Evolutionary conservation across 2,888 invertebrate species (phyloP).

Genomic region (Lottia scabra): DNA sequence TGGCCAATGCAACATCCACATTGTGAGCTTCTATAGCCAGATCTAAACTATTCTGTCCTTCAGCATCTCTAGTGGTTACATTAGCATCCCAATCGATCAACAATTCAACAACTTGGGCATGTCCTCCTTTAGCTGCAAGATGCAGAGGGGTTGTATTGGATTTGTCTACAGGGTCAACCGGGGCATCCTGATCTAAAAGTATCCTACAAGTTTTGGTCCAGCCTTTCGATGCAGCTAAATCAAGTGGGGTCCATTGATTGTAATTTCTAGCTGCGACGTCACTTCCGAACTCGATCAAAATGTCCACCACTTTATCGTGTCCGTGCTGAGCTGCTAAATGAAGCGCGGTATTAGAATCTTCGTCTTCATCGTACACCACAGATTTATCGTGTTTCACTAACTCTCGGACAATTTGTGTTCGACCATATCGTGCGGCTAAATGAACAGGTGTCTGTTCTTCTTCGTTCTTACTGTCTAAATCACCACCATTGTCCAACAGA

Average conservation of each 20-base stretch:
- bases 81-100: slow-evolving; percentile 67
- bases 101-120: slow-evolving; percentile 66
- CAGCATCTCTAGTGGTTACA: slow-evolving; percentile 62
- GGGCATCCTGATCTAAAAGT: slow-evolving; percentile 67
- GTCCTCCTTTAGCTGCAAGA: slow-evolving; percentile 68
- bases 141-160: slow-evolving; percentile 71
- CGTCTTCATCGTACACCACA: slow-evolving; percentile 69
- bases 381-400: slow-evolving; percentile 61
- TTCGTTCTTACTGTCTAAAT: slow-evolving; percentile 70
- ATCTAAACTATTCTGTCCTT: slow-evolving; percentile 69
- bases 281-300: slow-evolving; percentile 69
- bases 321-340: slow-evolving; percentile 69
- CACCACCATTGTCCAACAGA: slow-evolving; percentile 67
- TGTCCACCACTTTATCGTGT: slow-evolving; percentile 65
- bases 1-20: slow-evolving; percentile 67
- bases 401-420: slow-evolving; percentile 65
- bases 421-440: slow-evolving; percentile 69
- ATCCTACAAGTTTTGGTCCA: slow-evolving; percentile 64
- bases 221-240: slow-evolving; percentile 70
- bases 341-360: slow-evolving; percentile 69
- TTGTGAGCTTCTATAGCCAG: slow-evolving; percentile 69
- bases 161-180: slow-evolving; percentile 70
- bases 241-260: slow-evolving; percentile 70
- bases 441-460: slow-evolving; percentile 71
- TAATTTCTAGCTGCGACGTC: slow-evolving; percentile 70